Evolutionary conservation across 2,113 vertebrate species (phyloP).

Genomic region (Epinephelus fuscoguttatus): DNA sequence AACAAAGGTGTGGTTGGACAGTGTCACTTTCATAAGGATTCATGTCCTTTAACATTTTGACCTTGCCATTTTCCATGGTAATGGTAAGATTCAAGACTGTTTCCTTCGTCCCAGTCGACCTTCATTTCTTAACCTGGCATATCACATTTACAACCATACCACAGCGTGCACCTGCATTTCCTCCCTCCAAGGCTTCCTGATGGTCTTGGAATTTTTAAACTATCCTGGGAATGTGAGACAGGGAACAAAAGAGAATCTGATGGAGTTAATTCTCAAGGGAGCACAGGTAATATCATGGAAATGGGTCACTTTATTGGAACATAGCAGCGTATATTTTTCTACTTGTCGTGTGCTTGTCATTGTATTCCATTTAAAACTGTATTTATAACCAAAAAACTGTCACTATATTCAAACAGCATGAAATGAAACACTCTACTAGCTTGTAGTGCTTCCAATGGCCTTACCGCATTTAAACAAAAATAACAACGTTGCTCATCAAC

Average conservation of each 20-base stretch:
- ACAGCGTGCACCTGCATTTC: constrained; percentile 18
- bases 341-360: not conserved
- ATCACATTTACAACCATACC: constrained; percentile 6
- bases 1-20: not conserved
- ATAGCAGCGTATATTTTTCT: not conserved
- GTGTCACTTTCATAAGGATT: not conserved
- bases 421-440: too few relatives aligned
- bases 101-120: not conserved
- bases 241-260: constrained; percentile 23
- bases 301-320: constrained; percentile 34
- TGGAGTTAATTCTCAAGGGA: constrained; percentile 22
- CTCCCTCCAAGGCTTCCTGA: constrained; percentile 12
- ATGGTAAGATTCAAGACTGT: constrained; percentile 16
- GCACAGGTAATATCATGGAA: constrained; percentile 39
- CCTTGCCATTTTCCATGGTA: constrained; percentile 28
- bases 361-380: not conserved
- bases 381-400: not conserved
- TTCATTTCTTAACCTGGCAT: constrained; percentile 22
- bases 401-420: too few relatives aligned
- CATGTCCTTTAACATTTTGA: constrained; percentile 8
- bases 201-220: constrained; percentile 24
- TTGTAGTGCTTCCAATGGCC: too few relatives aligned
- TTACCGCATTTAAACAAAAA: too few relatives aligned
- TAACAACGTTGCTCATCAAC: too few relatives aligned
- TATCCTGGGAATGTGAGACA: constrained; percentile 49